These are phyloP conservation scores for Argentina silus DNA, from an alignment of 2,797 vertebrate genomes.

Conservation along the genomic window DNA sequence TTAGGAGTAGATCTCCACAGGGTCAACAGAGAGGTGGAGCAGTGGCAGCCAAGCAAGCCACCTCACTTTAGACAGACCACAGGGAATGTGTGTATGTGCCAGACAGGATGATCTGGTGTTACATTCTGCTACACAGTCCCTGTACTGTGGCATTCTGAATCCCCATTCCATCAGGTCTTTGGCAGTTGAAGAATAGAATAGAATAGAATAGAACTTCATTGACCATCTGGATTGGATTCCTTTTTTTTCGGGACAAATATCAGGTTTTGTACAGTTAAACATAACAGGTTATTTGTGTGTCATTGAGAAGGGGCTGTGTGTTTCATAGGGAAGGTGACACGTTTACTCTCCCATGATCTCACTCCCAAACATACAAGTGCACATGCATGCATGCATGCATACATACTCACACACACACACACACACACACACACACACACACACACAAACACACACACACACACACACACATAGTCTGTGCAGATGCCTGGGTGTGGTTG, in stretches of 20 bases:
- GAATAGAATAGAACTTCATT: not conserved
- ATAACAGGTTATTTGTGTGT: too few species aligned
- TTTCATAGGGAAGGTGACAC: conserved; percentile 11
- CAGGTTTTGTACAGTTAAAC: too few species aligned
- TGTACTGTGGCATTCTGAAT: not conserved
- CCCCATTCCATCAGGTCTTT: not conserved
- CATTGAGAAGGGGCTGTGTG: too few species aligned
- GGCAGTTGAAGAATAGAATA: not conserved
- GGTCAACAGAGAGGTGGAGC: not conserved
- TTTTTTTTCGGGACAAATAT: too few species aligned
- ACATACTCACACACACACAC: conserved; percentile 11
- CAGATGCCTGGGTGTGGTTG: not conserved
- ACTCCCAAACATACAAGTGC: conserved; percentile 16
- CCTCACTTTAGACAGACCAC: conserved; percentile 18
- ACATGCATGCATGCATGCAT: not conserved
- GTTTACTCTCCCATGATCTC: conserved; percentile 49
- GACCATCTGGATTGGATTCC: too few species aligned
- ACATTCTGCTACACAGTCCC: not conserved
- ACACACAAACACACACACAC: not conserved
- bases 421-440: not conserved
- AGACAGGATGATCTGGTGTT: not conserved
- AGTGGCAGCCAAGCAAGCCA: conserved; percentile 3
- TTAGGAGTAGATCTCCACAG: conserved; percentile 24
- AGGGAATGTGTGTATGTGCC: conserved; percentile 23
- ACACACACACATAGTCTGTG: conserved; percentile 5